Conservation (phyloP, 2,888 invertebrate species). For the Morinoia aosen region DNA sequence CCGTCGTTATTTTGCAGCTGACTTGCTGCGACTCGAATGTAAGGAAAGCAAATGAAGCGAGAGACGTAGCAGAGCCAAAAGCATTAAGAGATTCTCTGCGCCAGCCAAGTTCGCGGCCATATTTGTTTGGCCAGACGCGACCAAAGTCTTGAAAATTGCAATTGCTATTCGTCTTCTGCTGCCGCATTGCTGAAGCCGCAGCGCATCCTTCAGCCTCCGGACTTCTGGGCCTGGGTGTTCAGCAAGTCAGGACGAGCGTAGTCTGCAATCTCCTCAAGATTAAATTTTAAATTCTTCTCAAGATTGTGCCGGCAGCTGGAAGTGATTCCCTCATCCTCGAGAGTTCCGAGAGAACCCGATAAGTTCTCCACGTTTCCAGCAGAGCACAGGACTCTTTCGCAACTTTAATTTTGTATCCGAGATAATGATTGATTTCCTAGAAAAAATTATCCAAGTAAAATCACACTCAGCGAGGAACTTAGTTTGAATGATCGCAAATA, state of each 20-base stretch:
- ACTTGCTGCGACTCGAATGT: neutral
- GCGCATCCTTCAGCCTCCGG: neutral
- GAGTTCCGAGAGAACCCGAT: neutral
- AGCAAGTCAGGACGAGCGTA: neutral
- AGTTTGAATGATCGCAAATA: neutral
- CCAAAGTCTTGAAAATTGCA: conserved; percentile 4
- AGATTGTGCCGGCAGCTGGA: neutral
- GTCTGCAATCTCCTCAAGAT: neutral
- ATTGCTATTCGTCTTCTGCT: neutral
- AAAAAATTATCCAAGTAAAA: neutral
- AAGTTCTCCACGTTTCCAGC: neutral
- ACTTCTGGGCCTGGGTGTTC: neutral
- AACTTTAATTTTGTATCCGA: neutral
- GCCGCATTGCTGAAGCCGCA: neutral
- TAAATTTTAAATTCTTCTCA: neutral
- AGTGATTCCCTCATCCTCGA: neutral
- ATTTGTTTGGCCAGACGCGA: neutral
- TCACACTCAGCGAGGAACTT: neutral
- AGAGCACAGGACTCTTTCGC: neutral
- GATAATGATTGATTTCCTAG: neutral
- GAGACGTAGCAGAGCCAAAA: neutral
- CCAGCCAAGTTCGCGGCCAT: neutral
- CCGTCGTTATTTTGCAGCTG: neutral
- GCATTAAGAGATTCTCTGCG: conserved; percentile 12
- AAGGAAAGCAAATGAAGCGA: conserved; percentile 1